These are phyloP conservation scores for Anastrepha obliqua DNA, from an alignment of 1,140 invertebrate genomes.

Conservation along the genomic window DNA sequence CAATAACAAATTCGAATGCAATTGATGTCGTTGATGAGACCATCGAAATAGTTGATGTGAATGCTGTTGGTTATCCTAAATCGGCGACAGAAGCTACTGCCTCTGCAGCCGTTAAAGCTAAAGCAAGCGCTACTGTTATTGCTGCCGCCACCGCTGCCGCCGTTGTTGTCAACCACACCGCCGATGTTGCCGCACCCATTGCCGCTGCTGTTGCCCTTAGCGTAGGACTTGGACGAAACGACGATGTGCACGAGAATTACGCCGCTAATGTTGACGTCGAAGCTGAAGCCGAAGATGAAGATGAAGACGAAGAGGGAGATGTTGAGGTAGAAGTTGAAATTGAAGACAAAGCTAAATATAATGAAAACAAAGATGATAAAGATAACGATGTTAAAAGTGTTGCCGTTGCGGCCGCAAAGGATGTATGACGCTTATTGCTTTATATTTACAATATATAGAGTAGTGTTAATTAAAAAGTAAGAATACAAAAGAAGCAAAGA, in stretches of 20 bases:
- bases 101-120: neutral
- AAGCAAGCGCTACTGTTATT: conserved; percentile 38
- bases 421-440: conserved; percentile 54
- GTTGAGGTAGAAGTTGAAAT: conserved; percentile 10
- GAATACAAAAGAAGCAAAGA: conserved; percentile 52
- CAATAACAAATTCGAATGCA: neutral
- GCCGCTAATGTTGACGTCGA: neutral
- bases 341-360: conserved; percentile 46
- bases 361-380: conserved; percentile 50
- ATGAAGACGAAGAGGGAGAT: neutral
- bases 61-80: conserved; percentile 26
- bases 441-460: conserved; percentile 55
- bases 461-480: conserved; percentile 52
- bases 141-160: conserved; percentile 9
- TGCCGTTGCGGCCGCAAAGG: conserved; percentile 52
- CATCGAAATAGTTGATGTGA: neutral
- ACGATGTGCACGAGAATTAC: neutral
- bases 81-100: conserved; percentile 15
- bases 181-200: conserved; percentile 29
- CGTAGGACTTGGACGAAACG: neutral
- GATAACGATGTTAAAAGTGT: conserved; percentile 50
- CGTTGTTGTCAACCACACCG: neutral
- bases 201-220: conserved; percentile 32
- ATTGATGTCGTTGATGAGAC: conserved; percentile 9
- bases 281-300: neutral